Conservation (phyloP, 2,797 vertebrate genomes). For the Lepus oiostolus region DNA sequence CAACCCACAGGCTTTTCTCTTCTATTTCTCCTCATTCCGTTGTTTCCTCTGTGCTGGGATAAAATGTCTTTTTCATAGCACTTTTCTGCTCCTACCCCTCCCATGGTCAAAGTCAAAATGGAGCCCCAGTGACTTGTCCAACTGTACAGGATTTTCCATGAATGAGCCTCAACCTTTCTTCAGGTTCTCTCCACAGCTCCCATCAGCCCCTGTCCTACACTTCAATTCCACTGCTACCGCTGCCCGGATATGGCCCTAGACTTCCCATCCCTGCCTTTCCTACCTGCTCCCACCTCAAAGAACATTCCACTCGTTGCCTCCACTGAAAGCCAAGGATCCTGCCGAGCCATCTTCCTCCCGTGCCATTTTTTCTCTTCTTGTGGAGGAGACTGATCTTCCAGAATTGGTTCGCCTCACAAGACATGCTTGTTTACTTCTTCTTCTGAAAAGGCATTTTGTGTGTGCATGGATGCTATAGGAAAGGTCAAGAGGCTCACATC, state of each 20-base stretch:
- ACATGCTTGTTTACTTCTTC: background rate
- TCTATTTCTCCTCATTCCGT: background rate
- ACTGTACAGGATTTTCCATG: background rate
- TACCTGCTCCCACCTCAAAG: rapidly evolving
- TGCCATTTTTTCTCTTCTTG: background rate
- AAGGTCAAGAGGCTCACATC: background rate
- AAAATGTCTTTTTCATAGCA: background rate
- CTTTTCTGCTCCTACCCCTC: background rate
- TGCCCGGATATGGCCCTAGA: rapidly evolving
- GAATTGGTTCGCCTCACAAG: background rate
- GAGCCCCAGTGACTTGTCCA: background rate
- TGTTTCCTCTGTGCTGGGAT: background rate
- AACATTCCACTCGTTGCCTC: background rate
- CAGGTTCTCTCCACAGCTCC: background rate
- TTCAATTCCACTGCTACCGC: rapidly evolving
- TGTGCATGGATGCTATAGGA: background rate
- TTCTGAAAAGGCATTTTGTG: background rate
- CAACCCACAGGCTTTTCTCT: background rate
- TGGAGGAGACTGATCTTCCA: background rate
- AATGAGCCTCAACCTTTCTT: background rate
- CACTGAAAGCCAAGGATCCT: rapidly evolving
- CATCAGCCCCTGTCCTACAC: background rate
- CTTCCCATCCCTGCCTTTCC: background rate
- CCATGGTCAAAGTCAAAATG: background rate
- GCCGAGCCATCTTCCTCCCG: rapidly evolving